Conservation (phyloP, 2,797 vertebrate genomes). For the Crax fasciolata region DNA sequence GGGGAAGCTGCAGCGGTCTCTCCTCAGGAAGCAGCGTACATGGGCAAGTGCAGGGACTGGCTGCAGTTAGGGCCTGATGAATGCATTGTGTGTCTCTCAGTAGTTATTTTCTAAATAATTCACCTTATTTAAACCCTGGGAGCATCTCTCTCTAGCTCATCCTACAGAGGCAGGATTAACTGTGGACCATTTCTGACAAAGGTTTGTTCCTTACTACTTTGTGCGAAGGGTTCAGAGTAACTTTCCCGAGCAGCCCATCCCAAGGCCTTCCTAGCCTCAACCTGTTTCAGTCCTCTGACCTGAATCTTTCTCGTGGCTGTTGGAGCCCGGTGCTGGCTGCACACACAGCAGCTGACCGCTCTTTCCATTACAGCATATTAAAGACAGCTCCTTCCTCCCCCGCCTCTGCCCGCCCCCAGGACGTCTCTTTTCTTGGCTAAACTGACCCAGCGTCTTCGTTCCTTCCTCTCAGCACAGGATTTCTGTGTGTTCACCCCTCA, state of each 20-base stretch:
- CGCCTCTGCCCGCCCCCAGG: neutral
- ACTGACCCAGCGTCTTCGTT: neutral
- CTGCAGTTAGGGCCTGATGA: neutral
- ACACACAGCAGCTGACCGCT: neutral
- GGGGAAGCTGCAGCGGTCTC: neutral
- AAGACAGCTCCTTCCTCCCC: neutral
- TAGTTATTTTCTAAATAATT: neutral
- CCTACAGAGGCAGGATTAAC: neutral
- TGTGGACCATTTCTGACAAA: neutral
- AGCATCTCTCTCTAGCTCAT: neutral
- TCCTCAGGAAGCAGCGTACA: neutral
- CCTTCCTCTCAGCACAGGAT: neutral
- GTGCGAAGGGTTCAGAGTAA: neutral
- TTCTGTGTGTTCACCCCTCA: neutral
- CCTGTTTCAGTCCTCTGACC: neutral
- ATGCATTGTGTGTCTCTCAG: neutral
- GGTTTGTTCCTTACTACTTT: neutral
- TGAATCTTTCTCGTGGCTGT: neutral
- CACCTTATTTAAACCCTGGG: neutral
- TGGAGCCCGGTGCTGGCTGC: neutral
- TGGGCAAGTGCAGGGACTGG: neutral
- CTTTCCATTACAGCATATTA: conserved; percentile 45
- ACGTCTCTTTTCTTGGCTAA: conserved; percentile 27
- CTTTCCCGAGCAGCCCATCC: neutral
- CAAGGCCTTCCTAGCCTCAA: neutral